Evolutionary conservation across 2,888 invertebrate genomes (phyloP).

Genomic region (Hyposoter dolosus): DNA sequence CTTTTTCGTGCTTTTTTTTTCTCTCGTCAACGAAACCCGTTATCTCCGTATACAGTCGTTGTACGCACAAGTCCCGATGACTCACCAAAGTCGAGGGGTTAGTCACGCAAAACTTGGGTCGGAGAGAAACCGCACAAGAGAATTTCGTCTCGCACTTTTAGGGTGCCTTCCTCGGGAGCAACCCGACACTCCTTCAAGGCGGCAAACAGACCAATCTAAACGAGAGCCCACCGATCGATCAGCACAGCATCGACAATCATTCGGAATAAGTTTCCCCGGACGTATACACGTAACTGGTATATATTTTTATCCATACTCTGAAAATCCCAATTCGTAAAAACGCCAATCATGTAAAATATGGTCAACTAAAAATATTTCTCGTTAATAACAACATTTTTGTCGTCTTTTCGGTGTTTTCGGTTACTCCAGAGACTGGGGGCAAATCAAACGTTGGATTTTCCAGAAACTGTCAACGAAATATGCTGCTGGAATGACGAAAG

Average conservation of each 20-base stretch:
- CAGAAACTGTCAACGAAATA: too few relatives aligned
- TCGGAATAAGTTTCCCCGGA: neutral
- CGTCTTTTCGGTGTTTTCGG: too few relatives aligned
- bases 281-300: neutral
- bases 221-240: conserved; percentile 56
- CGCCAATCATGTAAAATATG: too few relatives aligned
- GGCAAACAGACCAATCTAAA: conserved; percentile 36
- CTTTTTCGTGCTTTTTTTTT: conserved; percentile 29
- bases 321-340: too few relatives aligned
- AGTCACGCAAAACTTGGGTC: conserved; percentile 81
- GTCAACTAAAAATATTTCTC: too few relatives aligned
- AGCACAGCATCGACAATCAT: conserved; percentile 49
- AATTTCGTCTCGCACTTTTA: conserved; percentile 79
- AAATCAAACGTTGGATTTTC: too few relatives aligned
- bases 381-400: too few relatives aligned
- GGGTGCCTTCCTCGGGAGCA: conserved; percentile 75
- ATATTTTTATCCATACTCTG: neutral
- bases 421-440: too few relatives aligned
- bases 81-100: conserved; percentile 75
- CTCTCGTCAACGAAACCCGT: conserved; percentile 52
- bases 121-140: conserved; percentile 82
- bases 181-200: conserved; percentile 70
- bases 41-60: conserved; percentile 30
- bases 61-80: conserved; percentile 53
- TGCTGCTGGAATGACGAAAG: too few relatives aligned